Percentiles rank a stretch among this genome's conserved stretches.
Evolutionary conservation across 2,888 invertebrate genomes (phyloP).

Genomic region (Cataglyphis altisquamis): DNA sequence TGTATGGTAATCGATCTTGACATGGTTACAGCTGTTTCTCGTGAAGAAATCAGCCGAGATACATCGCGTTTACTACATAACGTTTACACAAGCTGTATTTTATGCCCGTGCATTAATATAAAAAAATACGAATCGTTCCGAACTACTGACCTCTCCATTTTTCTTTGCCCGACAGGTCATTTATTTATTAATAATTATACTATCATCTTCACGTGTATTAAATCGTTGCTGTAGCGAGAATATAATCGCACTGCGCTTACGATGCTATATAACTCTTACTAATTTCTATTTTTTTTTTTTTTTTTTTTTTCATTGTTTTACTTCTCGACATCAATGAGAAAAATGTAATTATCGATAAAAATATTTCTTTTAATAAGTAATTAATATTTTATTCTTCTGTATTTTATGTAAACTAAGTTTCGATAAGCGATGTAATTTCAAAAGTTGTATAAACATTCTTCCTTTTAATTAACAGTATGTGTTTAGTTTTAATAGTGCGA

Average conservation of each 20-base stretch:
- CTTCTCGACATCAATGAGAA: constrained; percentile 39
- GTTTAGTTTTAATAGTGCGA: constrained; percentile 2
- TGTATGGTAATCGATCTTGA: constrained; percentile 64
- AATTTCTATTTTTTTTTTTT: constrained; percentile 10
- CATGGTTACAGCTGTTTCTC: constrained; percentile 81
- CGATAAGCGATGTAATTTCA: neutral
- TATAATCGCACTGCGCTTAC: constrained; percentile 58
- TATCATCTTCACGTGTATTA: constrained; percentile 67
- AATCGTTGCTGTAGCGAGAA: constrained; percentile 69
- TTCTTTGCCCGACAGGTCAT: constrained; percentile 29
- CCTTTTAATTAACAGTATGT: neutral
- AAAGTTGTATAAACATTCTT: neutral
- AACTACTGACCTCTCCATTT: constrained; percentile 30
- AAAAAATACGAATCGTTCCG: constrained; percentile 79
- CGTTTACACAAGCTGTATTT: constrained; percentile 77
- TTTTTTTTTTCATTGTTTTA: constrained; percentile 42
- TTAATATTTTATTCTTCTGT: constrained; percentile 14
- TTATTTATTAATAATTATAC: constrained; percentile 71
- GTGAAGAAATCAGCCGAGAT: constrained; percentile 50
- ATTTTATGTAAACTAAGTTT: constrained; percentile 24
- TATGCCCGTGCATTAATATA: constrained; percentile 82
- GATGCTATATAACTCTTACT: neutral
- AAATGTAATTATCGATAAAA: constrained; percentile 17
- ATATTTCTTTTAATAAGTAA: constrained; percentile 4
- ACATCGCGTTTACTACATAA: constrained; percentile 69